These are phyloP conservation scores for Sapayoa aenigma DNA, from an alignment of 2,113 vertebrate genomes.

Conservation along the genomic window DNA sequence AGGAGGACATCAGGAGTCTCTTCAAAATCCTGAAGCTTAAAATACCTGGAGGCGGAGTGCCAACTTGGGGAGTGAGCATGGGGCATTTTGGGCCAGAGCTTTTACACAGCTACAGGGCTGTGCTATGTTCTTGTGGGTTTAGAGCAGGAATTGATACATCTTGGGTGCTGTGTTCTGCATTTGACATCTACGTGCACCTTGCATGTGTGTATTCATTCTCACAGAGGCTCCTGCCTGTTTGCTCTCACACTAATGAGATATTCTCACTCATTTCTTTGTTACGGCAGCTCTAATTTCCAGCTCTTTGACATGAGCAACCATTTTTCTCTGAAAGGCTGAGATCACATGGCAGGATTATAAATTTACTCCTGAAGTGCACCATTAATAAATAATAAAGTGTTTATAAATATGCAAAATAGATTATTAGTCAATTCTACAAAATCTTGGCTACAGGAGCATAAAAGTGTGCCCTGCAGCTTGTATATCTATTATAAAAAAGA, in stretches of 20 bases:
- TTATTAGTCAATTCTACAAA: slow-evolving; percentile 71
- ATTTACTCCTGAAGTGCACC: slow-evolving; percentile 65
- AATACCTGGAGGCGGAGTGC: neutral
- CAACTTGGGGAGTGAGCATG: fast-evolving
- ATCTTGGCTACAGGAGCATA: slow-evolving; percentile 56
- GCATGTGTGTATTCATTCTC: fast-evolving
- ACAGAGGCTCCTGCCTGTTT: neutral
- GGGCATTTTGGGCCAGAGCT: neutral
- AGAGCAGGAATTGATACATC: neutral
- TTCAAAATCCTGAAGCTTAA: neutral
- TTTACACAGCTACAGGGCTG: fast-evolving
- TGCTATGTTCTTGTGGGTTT: neutral
- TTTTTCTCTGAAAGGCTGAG: slow-evolving; percentile 54
- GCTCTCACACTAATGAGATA: slow-evolving; percentile 34
- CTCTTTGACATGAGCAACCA: slow-evolving; percentile 1
- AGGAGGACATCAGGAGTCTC: no score
- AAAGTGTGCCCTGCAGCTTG: slow-evolving; percentile 60
- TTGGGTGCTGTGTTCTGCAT: neutral
- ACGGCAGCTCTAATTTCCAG: neutral
- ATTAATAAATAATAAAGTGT: slow-evolving; percentile 76
- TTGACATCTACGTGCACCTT: neutral
- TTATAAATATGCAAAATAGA: slow-evolving; percentile 78
- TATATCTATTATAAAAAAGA: slow-evolving; percentile 37
- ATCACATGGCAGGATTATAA: slow-evolving; percentile 57
- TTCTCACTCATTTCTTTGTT: neutral